A percentile compares a stretch with the other conserved stretches of the same genome.
These are phyloP conservation scores for Parauchenoglanis ngamensis DNA, from an alignment of 2,797 vertebrate genomes.

Conservation along the genomic window DNA sequence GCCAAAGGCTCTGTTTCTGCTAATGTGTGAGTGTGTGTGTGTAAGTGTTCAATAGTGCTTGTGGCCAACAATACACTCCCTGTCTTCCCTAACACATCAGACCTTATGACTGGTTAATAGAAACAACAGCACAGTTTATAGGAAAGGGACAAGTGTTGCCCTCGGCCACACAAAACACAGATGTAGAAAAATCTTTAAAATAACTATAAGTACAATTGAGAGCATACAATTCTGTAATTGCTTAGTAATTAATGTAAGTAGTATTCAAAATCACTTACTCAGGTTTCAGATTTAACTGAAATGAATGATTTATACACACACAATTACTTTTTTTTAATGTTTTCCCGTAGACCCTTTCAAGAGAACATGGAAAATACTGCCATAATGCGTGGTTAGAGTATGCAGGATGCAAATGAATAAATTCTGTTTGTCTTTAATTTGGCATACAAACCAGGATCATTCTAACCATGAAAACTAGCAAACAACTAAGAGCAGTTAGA, in stretches of 20 bases:
- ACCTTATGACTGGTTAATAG: slow-evolving; percentile 72
- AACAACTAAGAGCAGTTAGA: too few species aligned
- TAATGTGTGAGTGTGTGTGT: slow-evolving; percentile 9
- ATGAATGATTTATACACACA: too few species aligned
- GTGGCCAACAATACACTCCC: slow-evolving; percentile 76
- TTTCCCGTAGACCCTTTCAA: neutral
- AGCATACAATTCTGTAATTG: slow-evolving; percentile 14
- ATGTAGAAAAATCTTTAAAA: slow-evolving; percentile 15
- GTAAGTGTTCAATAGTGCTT: slow-evolving; percentile 44
- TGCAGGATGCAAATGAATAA: too few species aligned
- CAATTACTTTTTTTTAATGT: too few species aligned
- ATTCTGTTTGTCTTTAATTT: too few species aligned
- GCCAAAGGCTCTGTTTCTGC: slow-evolving; percentile 9
- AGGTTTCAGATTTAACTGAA: too few species aligned
- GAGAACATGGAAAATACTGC: neutral
- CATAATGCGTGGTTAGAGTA: neutral
- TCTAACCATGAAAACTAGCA: too few species aligned
- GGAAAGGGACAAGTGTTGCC: slow-evolving; percentile 7
- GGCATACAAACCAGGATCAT: too few species aligned
- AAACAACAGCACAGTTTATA: slow-evolving; percentile 43
- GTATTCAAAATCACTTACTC: too few species aligned
- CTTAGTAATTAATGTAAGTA: neutral
- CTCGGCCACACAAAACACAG: slow-evolving; percentile 17
- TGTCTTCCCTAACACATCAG: slow-evolving; percentile 68
- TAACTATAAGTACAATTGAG: neutral